Evolutionary conservation across 2,888 invertebrate genomes (phyloP).

Genomic region (Brachypterus glaber): DNA sequence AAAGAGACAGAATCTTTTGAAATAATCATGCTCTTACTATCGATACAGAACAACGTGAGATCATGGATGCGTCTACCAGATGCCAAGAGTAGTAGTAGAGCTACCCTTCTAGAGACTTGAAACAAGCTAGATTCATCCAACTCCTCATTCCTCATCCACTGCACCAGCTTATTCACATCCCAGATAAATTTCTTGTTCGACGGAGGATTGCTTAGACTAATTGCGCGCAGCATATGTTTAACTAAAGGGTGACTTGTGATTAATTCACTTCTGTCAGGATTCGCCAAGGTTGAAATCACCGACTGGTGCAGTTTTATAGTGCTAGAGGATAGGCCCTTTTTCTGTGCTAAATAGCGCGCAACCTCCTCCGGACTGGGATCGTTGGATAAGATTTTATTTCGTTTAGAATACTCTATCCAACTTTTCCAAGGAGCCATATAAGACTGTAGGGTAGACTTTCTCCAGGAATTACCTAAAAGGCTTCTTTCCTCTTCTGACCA

Average conservation of each 20-base stretch:
- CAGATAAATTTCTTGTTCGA: constrained; percentile 9
- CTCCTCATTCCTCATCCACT: too few species aligned
- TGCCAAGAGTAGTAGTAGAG: constrained; percentile 17
- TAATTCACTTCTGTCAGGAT: constrained; percentile 11
- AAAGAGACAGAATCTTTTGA: constrained; percentile 16
- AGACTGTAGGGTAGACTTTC: constrained; percentile 15
- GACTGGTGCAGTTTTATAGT: constrained; percentile 24
- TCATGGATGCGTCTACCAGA: constrained; percentile 22
- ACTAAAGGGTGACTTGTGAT: constrained; percentile 15
- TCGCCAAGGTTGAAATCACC: constrained; percentile 20
- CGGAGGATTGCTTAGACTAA: constrained; percentile 11
- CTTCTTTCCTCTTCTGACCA: constrained; percentile 18
- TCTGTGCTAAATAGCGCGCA: constrained; percentile 15
- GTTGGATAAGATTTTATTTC: constrained; percentile 5
- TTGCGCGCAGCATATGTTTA: constrained; percentile 17
- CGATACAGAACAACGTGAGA: constrained; percentile 20
- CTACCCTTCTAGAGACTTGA: constrained; percentile 13
- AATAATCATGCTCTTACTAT: too few species aligned
- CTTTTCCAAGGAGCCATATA: constrained; percentile 15
- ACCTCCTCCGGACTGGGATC: constrained; percentile 10
- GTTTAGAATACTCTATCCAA: constrained; percentile 9
- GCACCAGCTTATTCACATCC: constrained; percentile 8
- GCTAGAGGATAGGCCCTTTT: constrained; percentile 15
- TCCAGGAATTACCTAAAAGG: constrained; percentile 15
- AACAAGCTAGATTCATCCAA: constrained; percentile 7